Evolutionary conservation across 2,113 vertebrate genomes (phyloP).

Genomic region (Isurus oxyrinchus): DNA sequence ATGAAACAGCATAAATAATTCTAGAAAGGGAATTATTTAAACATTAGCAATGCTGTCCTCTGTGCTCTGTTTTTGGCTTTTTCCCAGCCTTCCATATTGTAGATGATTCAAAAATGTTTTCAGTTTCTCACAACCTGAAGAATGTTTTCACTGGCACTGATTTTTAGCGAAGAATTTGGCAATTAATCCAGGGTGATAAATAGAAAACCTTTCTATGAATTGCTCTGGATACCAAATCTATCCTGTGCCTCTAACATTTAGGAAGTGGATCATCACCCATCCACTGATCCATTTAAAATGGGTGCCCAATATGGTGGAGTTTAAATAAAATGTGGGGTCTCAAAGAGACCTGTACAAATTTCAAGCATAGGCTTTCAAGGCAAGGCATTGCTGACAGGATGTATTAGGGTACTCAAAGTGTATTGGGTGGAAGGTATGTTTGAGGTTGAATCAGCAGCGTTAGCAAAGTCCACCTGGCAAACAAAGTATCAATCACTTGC

Average conservation of each 20-base stretch:
- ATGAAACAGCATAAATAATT: neutral
- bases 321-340: neutral
- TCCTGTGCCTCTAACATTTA: neutral
- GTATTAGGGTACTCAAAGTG: neutral
- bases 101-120: neutral
- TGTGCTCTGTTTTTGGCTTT: neutral
- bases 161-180: neutral
- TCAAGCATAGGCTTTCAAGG: neutral
- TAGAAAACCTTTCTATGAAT: neutral
- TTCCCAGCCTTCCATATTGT: neutral
- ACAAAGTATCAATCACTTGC: too few relatives aligned
- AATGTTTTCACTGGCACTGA: neutral
- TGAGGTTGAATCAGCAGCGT: too few relatives aligned
- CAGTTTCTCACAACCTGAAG: neutral
- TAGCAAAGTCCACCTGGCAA: too few relatives aligned
- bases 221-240: neutral
- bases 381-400: neutral
- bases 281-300: neutral
- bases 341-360: neutral
- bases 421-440: neutral
- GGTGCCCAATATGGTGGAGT: neutral
- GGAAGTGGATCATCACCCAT: too few relatives aligned
- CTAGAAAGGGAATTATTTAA: neutral
- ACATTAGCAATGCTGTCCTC: neutral
- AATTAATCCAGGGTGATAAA: neutral